Percentiles rank a stretch among this genome's conserved stretches.
Evolutionary conservation across 1,140 invertebrate species (phyloP).

Genomic region (Drosophila ficusphila): DNA sequence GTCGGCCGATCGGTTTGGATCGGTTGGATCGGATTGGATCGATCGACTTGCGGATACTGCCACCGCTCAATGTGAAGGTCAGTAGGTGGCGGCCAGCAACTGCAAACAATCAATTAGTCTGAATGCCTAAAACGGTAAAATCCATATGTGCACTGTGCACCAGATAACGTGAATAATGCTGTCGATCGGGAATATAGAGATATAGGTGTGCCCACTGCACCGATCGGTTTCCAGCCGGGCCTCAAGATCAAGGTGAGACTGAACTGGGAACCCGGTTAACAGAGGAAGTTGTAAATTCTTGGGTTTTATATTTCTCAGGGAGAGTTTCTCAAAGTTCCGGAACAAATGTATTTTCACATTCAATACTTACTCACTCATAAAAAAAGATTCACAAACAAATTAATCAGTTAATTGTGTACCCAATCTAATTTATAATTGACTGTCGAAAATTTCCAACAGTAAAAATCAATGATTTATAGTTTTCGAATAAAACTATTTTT

Average conservation of each 20-base stretch:
- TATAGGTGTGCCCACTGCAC: conserved; percentile 28
- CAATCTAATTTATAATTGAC: too few relatives aligned
- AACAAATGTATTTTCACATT: neutral
- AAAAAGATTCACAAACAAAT: too few relatives aligned
- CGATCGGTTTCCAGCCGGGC: conserved; percentile 37
- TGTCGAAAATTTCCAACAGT: too few relatives aligned
- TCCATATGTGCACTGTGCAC: conserved; percentile 54
- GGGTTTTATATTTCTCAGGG: conserved; percentile 1
- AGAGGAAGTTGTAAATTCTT: neutral
- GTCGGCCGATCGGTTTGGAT: conserved; percentile 30
- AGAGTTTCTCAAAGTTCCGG: conserved; percentile 1
- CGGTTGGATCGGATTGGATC: conserved; percentile 11
- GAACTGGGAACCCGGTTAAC: neutral
- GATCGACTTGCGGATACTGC: conserved; percentile 73
- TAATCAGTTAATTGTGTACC: too few relatives aligned
- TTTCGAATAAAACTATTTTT: neutral
- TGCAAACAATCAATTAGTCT: conserved; percentile 76
- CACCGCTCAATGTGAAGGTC: conserved; percentile 77
- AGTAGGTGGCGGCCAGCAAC: conserved; percentile 77
- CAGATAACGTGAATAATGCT: conserved; percentile 38
- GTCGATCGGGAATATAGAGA: conserved; percentile 40
- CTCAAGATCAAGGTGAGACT: conserved; percentile 50
- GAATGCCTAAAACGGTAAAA: conserved; percentile 74
- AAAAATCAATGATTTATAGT: too few relatives aligned
- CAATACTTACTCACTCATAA: too few relatives aligned